Evolutionary conservation across 2,113 vertebrate genomes (phyloP), one percentile per base, ranked within the genome.

Genomic region (Oostethus manadensis): DNA sequence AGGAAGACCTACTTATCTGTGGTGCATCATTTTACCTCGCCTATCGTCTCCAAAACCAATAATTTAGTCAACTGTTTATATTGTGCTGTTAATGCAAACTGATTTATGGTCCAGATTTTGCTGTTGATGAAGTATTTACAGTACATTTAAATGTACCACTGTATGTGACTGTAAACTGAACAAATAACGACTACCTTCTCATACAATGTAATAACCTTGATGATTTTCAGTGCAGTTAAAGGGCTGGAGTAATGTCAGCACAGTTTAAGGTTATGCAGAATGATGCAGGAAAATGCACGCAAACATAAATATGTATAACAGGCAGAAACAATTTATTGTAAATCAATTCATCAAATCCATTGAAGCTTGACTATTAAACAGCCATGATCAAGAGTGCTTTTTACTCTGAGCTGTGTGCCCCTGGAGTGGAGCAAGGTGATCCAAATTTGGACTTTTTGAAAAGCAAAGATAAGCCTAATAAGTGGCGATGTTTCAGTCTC

Each of bases 61-160:
- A 49, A 61, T 55, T 55, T 63, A 33, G 44, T 63, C 40, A 47
- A 56, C 59, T 64, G 66, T 77, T 81, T 72, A 78, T 71, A 64
- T 66, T 74, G 45, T 61, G 29, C 29, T 20, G 64, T 72, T 56
- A 73, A 70, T 84, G 61, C 48, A 15, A 42, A 50, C 48, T 68
- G 70, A 74, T 16, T 67, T 45, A 75, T 71, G 62, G 50, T 48
- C 38, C 45, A 35, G 44, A 71, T 42, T 72, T 43, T 49, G 38
- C 51, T 15, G 55, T 13, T 56, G 44, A 44, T 15, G 62, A 51
- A 14, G 13, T 35, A 50, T 74, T 18, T 64, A 14, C 64, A 38
- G 50, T 17, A 10, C 3, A 48, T 64, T 44, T 33, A 18, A 53
- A 60, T 38, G 47, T 13, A 17, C 26, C 44, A 50, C 48, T 47